Percentiles rank a stretch among this genome's conserved stretches.
These are phyloP conservation scores for Porites divaricata DNA, from an alignment of 92 coral and sea anemone species.

Conservation along the genomic window DNA sequence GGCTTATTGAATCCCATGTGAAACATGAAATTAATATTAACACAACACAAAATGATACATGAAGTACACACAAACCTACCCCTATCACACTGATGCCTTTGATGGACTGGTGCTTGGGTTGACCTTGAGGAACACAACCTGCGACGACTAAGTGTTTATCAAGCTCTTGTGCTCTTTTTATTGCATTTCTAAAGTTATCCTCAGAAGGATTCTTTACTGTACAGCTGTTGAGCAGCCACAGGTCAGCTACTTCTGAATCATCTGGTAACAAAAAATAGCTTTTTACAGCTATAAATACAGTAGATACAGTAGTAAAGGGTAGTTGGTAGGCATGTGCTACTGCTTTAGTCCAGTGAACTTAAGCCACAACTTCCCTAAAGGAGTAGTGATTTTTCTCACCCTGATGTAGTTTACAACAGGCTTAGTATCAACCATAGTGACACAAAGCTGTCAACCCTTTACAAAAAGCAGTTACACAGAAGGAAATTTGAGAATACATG, in stretches of 20 bases:
- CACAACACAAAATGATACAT: no score
- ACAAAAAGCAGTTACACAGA: no score
- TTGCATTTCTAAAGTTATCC: conserved; percentile 93
- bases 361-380: no score
- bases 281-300: neutral
- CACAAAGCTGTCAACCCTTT: no score
- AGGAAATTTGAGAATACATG: no score
- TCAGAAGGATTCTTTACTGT: conserved; percentile 97
- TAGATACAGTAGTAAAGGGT: neutral
- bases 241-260: conserved; percentile 84
- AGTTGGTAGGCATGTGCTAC: no score
- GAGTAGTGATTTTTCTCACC: no score
- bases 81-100: conserved; percentile 96
- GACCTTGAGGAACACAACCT: conserved; percentile 98
- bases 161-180: conserved; percentile 86
- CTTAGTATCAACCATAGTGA: no score
- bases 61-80: conserved; percentile 54
- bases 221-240: conserved; percentile 96
- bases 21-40: neutral
- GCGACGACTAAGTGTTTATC: conserved; percentile 91
- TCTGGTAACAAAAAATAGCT: conserved; percentile 21
- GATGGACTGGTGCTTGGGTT: conserved; percentile 90
- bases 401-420: no score
- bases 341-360: no score
- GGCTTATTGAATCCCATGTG: neutral